A percentile compares a stretch with the other conserved stretches of the same genome.
Conservation (phyloP, 2,888 invertebrate genomes). For the Nesidiocoris tenuis region DNA sequence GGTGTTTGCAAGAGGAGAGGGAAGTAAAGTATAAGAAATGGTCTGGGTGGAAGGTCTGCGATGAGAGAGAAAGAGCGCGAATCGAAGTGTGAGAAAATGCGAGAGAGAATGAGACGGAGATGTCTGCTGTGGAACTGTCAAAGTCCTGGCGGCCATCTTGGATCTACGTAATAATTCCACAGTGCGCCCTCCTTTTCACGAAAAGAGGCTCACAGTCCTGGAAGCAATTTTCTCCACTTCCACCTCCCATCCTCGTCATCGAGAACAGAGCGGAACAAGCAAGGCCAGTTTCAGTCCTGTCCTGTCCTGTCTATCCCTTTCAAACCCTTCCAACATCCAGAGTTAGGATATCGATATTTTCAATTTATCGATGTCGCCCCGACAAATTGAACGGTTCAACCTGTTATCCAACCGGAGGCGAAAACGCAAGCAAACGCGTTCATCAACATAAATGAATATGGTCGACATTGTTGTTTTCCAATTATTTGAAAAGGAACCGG, state of each 20-base stretch:
- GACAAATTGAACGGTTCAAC: too few relatives aligned
- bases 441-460: too few relatives aligned
- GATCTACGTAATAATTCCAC: slow-evolving; percentile 30
- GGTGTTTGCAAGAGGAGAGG: slow-evolving; percentile 11
- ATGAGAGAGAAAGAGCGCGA: background rate
- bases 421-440: too few relatives aligned
- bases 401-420: too few relatives aligned
- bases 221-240: slow-evolving; percentile 20
- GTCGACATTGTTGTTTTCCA: too few relatives aligned
- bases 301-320: background rate
- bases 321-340: too few relatives aligned
- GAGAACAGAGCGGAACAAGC: background rate
- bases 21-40: background rate
- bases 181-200: slow-evolving; percentile 24
- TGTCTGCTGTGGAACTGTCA: slow-evolving; percentile 14
- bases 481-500: too few relatives aligned
- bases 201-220: slow-evolving; percentile 32
- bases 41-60: background rate
- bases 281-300: too few relatives aligned
- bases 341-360: too few relatives aligned
- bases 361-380: too few relatives aligned
- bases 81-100: background rate
- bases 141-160: slow-evolving; percentile 24
- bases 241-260: background rate
- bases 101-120: background rate